Evolutionary conservation across 2,113 vertebrate species (phyloP).

Genomic region (Jacana jacana): DNA sequence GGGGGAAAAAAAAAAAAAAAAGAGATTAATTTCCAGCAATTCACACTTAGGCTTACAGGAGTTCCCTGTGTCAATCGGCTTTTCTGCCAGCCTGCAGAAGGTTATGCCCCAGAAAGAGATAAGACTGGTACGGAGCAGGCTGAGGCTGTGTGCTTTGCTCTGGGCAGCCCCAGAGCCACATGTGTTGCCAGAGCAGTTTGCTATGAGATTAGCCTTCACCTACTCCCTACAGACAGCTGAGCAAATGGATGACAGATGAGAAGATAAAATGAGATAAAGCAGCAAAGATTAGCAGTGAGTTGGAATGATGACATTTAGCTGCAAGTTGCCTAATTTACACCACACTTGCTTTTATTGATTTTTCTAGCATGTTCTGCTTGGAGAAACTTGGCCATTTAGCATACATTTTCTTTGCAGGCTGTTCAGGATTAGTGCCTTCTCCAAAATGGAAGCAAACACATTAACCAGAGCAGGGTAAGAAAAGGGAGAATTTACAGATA

Average conservation of each 20-base stretch:
- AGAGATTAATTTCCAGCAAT: background rate
- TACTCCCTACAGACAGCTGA: background rate
- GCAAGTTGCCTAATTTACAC: background rate
- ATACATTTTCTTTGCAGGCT: accelerated
- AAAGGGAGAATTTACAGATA: background rate
- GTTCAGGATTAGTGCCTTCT: background rate
- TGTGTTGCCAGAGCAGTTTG: background rate
- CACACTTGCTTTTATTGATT: background rate
- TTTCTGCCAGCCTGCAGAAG: accelerated
- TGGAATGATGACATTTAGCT: background rate
- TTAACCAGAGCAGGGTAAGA: background rate
- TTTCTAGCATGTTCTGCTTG: background rate
- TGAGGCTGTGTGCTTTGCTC: background rate
- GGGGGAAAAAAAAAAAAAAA: background rate
- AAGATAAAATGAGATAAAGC: background rate
- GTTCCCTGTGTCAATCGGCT: accelerated
- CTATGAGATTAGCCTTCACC: background rate
- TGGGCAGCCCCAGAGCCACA: background rate
- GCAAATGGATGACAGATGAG: background rate
- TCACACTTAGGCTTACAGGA: background rate
- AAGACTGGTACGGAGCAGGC: background rate
- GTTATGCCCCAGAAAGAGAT: background rate
- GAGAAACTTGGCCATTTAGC: background rate
- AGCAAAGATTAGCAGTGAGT: background rate
- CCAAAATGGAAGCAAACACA: background rate